These are phyloP conservation scores for Xylocampa areola DNA, from an alignment of 2,888 invertebrate species.

Conservation along the genomic window DNA sequence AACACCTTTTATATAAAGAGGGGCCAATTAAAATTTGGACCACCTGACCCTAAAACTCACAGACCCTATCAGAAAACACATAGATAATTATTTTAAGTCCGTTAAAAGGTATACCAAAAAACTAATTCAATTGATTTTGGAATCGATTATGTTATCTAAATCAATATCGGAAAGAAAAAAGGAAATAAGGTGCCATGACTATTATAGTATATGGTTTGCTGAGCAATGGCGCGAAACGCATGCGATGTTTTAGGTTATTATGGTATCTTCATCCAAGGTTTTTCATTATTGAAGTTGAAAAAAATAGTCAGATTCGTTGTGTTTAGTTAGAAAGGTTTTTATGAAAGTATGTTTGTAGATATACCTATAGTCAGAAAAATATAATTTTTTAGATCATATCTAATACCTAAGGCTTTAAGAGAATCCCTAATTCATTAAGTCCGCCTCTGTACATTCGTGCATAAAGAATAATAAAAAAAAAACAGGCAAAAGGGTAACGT, in stretches of 20 bases:
- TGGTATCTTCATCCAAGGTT: no score
- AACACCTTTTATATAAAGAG: constrained; percentile 62
- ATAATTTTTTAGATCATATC: no score
- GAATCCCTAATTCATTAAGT: no score
- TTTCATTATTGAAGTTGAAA: neutral
- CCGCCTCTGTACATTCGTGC: no score
- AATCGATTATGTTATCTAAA: constrained; percentile 83
- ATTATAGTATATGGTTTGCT: constrained; percentile 17
- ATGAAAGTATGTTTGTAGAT: no score
- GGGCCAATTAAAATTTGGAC: constrained; percentile 60
- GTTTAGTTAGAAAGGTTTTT: no score
- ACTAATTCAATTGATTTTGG: constrained; percentile 75
- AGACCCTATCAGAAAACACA: constrained; percentile 64
- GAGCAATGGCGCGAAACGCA: constrained; percentile 29
- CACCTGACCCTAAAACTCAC: constrained; percentile 58
- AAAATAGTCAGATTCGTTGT: neutral
- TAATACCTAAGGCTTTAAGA: no score
- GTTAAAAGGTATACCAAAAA: constrained; percentile 66
- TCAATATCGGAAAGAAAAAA: constrained; percentile 72
- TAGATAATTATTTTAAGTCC: constrained; percentile 71
- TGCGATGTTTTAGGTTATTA: neutral
- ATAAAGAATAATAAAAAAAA: no score
- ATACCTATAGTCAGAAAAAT: no score
- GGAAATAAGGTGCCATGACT: constrained; percentile 22
- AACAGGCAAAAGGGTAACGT: no score